A percentile compares a stretch with the other conserved stretches of the same genome.
Evolutionary conservation across 2,113 vertebrate genomes (phyloP).

Genomic region (Cariama cristata): DNA sequence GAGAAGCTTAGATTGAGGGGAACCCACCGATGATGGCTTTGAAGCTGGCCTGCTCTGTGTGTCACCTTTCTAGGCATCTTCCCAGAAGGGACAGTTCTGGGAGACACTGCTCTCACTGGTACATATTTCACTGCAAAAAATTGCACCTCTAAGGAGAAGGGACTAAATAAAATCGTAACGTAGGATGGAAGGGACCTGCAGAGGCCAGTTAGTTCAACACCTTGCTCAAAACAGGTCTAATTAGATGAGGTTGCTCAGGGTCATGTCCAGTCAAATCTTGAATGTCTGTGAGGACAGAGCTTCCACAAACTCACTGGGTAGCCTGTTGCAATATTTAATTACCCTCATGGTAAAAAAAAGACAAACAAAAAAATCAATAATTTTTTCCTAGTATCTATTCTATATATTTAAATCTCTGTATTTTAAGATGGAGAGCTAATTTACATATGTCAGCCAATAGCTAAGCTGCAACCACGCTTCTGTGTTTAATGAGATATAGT

Average conservation of each 20-base stretch:
- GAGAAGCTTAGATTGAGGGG: neutral
- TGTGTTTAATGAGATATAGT: neutral
- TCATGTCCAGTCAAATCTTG: neutral
- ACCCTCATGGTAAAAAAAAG: too few relatives aligned
- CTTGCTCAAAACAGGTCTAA: neutral
- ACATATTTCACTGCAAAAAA: rapidly evolving
- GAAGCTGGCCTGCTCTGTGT: neutral
- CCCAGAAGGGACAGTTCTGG: neutral
- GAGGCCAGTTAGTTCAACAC: neutral
- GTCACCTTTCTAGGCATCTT: neutral
- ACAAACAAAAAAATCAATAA: rapidly evolving
- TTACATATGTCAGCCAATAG: neutral
- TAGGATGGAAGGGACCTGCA: neutral
- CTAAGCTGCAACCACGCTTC: neutral
- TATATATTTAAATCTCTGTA: rapidly evolving
- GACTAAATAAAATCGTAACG: neutral
- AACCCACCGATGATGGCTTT: neutral
- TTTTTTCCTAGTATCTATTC: neutral
- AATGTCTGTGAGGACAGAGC: neutral
- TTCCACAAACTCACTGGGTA: neutral
- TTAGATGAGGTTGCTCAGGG: neutral
- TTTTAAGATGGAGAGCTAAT: neutral
- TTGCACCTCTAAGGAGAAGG: neutral
- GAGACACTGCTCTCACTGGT: neutral
- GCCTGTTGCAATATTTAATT: neutral